Evolutionary conservation across 2,888 invertebrate genomes (phyloP).

Genomic region (Dolichopus griseipennis): DNA sequence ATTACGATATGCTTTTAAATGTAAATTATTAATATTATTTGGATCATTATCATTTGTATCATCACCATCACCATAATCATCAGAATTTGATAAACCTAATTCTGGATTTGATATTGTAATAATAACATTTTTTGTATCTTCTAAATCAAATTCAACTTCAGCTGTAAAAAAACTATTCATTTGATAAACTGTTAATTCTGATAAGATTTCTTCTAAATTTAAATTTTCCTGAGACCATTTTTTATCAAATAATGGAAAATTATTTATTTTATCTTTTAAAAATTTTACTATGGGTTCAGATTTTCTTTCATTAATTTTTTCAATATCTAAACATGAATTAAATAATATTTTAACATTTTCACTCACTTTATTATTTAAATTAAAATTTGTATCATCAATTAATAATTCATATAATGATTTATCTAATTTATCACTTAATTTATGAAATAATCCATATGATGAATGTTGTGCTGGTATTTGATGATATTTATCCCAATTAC

Average conservation of each 20-base stretch:
- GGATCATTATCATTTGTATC: not conserved
- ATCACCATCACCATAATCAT: constrained; percentile 15
- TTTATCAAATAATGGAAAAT: constrained; percentile 22
- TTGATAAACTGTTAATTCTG: constrained; percentile 17
- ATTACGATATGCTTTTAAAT: constrained; percentile 21
- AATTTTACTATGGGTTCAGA: constrained; percentile 21
- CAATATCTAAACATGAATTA: constrained; percentile 18
- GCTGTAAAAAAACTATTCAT: constrained; percentile 13
- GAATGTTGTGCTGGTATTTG: constrained; percentile 22
- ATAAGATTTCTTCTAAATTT: constrained; percentile 20
- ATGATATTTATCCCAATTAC: constrained; percentile 21
- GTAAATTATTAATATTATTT: constrained; percentile 15
- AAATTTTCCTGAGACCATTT: constrained; percentile 21
- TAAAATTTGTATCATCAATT: not conserved
- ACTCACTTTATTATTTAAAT: no score
- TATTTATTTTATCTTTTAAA: constrained; percentile 20
- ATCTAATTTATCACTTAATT: constrained; percentile 20
- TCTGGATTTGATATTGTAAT: constrained; percentile 18
- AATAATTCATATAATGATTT: constrained; percentile 19
- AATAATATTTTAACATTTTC: constrained; percentile 14
- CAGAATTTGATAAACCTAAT: constrained; percentile 19
- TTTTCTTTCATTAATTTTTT: constrained; percentile 19
- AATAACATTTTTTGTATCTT: constrained; percentile 18
- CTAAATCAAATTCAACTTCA: constrained; percentile 20
- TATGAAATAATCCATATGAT: constrained; percentile 19